phyloP scores from a whole-genome alignment of 2,888 invertebrate species.

The Ischnura elegans region DNA sequence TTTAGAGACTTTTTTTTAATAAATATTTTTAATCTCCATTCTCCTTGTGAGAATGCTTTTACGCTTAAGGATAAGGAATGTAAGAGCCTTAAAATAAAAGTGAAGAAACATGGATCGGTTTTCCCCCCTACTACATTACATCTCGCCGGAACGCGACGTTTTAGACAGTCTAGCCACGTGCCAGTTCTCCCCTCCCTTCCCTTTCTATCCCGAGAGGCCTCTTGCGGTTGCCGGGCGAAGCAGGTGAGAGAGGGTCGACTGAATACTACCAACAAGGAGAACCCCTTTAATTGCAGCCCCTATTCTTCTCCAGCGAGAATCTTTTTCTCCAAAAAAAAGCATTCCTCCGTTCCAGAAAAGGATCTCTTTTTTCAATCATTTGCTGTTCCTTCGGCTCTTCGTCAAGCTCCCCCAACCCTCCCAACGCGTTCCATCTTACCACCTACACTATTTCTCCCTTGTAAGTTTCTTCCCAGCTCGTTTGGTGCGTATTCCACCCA shows the following conservation, averaged over 20 bases:
- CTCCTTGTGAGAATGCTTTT: no score
- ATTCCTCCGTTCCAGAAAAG: not conserved
- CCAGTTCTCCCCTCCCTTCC: not conserved
- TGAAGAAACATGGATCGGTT: no score
- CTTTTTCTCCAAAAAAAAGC: not conserved
- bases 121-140: not conserved
- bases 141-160: not conserved
- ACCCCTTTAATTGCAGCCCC: slow-evolving; percentile 6
- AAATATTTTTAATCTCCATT: no score
- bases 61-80: no score
- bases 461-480: not conserved
- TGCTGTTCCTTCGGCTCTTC: not conserved
- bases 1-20: no score
- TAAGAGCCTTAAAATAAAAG: no score
- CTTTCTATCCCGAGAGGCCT: not conserved
- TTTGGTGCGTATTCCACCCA: not conserved
- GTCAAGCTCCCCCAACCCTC: not conserved
- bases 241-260: not conserved
- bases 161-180: slow-evolving; percentile 19
- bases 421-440: no score
- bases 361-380: slow-evolving; percentile 24
- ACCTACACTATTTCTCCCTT: not conserved
- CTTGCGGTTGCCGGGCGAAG: not conserved
- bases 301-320: not conserved
- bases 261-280: not conserved